phyloP scores from a whole-genome alignment of 2,797 vertebrate species.

The Xenops minutus region DNA sequence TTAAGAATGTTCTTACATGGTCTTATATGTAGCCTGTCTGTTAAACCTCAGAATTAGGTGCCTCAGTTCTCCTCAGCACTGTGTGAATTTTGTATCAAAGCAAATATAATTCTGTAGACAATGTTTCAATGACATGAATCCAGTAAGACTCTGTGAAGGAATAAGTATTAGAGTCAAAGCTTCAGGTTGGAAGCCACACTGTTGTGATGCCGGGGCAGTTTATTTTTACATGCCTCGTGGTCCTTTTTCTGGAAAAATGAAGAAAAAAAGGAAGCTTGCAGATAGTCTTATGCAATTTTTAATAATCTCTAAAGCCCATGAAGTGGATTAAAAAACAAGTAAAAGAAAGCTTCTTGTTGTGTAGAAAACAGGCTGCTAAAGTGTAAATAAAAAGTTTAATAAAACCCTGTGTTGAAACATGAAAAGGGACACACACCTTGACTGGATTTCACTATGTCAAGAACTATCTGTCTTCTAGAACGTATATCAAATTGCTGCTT shows the following conservation, averaged over 20 bases:
- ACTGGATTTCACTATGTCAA: background rate
- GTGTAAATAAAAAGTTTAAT: background rate
- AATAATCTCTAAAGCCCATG: background rate
- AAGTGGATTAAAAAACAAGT: background rate
- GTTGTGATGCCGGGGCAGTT: background rate
- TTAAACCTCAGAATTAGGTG: background rate
- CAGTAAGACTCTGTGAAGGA: background rate
- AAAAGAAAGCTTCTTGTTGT: background rate
- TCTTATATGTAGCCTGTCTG: background rate
- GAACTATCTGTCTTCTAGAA: background rate
- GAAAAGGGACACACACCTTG: background rate
- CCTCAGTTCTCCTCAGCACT: background rate
- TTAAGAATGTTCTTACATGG: background rate
- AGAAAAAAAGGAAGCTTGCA: background rate
- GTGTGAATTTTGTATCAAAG: background rate
- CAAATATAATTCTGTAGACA: background rate
- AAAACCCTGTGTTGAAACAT: fast-evolving
- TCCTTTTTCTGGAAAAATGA: background rate
- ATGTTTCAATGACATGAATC: background rate
- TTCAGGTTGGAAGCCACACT: background rate
- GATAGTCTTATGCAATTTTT: background rate
- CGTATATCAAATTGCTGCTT: background rate
- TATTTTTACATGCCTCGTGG: background rate
- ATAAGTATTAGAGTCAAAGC: background rate
- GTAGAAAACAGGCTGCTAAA: background rate